Conservation (phyloP, 2,113 vertebrate genomes). For the Parus major region DNA sequence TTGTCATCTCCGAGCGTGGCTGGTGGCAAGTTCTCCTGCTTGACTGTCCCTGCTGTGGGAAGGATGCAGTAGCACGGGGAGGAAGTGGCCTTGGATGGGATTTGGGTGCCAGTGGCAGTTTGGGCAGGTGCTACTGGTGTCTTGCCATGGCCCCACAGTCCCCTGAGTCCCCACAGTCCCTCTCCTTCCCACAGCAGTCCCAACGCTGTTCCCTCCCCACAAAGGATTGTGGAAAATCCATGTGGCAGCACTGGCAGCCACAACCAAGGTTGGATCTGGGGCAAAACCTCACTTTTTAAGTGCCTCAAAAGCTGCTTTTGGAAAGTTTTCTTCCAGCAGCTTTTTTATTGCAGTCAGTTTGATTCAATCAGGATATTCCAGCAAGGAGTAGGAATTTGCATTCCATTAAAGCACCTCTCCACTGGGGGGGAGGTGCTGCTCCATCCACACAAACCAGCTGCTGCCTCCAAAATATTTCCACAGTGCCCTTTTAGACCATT, state of each 20-base stretch:
- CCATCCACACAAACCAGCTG: fast-evolving
- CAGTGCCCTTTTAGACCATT: background rate
- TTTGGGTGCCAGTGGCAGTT: background rate
- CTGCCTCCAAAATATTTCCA: background rate
- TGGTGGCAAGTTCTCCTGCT: background rate
- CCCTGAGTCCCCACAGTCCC: background rate
- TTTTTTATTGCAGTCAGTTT: background rate
- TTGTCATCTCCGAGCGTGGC: fast-evolving
- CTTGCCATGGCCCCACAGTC: background rate
- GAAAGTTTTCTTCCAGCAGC: background rate
- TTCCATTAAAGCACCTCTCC: background rate
- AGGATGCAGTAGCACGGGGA: fast-evolving
- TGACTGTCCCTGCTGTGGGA: background rate
- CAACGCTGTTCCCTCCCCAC: fast-evolving
- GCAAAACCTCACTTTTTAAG: background rate
- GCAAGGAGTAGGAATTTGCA: background rate
- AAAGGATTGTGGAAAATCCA: background rate
- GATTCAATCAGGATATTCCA: background rate
- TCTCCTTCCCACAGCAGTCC: background rate
- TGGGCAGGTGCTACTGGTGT: background rate
- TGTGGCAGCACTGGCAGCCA: background rate
- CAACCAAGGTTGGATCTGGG: background rate
- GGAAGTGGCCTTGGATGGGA: fast-evolving
- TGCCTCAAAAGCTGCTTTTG: background rate
- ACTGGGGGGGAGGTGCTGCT: fast-evolving